phyloP scores from a whole-genome alignment of 2,113 vertebrate species.

The Pica pica region DNA sequence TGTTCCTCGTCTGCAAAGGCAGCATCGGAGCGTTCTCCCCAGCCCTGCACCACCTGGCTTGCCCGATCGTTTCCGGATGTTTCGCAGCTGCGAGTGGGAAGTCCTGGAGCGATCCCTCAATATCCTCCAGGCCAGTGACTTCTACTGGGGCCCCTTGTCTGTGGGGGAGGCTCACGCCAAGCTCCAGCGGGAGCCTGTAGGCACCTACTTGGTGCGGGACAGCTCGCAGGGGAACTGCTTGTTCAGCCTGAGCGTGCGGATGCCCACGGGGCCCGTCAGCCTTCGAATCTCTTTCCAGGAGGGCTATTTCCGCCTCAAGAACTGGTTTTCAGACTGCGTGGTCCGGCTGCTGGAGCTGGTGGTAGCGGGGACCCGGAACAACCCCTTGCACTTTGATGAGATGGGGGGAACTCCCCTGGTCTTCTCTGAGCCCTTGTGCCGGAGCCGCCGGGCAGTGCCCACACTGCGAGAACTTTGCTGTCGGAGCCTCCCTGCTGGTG shows the following conservation, averaged over 20 bases:
- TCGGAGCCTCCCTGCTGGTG: neutral
- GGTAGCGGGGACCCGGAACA: constrained; percentile 42
- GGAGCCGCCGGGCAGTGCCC: constrained; percentile 34
- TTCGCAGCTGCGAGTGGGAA: constrained; percentile 60
- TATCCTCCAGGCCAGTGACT: constrained; percentile 66
- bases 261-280: constrained; percentile 35
- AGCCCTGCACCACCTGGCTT: neutral
- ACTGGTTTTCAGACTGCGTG: constrained; percentile 49
- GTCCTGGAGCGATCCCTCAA: constrained; percentile 64
- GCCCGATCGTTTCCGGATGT: constrained; percentile 58
- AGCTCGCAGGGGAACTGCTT: constrained; percentile 66
- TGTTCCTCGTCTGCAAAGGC: constrained; percentile 18
- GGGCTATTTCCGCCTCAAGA: constrained; percentile 63
- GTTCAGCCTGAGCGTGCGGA: constrained; percentile 60
- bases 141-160: constrained; percentile 71
- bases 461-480: constrained; percentile 51
- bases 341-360: constrained; percentile 60
- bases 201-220: constrained; percentile 72
- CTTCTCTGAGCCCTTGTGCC: constrained; percentile 63
- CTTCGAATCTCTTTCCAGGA: constrained; percentile 65
- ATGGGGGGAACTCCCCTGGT: constrained; percentile 58
- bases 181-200: constrained; percentile 45
- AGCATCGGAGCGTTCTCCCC: neutral
- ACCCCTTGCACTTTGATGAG: constrained; percentile 56
- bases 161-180: constrained; percentile 66